phyloP scores from a whole-genome alignment of 2,888 invertebrate species.

The Tyria jacobaeae region DNA sequence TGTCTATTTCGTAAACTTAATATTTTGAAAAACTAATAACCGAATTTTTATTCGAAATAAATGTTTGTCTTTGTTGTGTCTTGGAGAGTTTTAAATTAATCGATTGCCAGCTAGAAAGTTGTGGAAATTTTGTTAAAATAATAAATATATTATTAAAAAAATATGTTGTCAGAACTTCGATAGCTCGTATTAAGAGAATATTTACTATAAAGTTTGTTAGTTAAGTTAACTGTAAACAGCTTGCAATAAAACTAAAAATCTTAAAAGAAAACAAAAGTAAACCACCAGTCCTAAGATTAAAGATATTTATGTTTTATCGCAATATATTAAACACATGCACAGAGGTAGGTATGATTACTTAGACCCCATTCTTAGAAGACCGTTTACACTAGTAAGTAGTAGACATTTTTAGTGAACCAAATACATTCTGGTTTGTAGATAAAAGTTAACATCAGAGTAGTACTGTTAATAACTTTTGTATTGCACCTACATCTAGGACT shows the following conservation, averaged over 20 bases:
- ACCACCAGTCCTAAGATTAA: not conserved
- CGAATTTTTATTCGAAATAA: not conserved
- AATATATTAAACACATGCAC: not conserved
- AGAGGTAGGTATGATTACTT: not conserved
- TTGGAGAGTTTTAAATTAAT: conserved; percentile 3
- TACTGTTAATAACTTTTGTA: too few species aligned
- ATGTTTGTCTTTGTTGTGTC: conserved; percentile 4
- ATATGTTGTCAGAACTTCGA: not conserved
- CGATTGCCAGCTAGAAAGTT: not conserved
- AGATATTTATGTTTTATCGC: not conserved
- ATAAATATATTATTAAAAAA: too few species aligned
- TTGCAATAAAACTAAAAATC: not conserved
- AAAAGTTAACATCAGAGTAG: too few species aligned
- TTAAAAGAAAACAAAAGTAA: not conserved
- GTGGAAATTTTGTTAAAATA: too few species aligned
- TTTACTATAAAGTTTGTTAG: not conserved
- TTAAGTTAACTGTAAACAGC: not conserved
- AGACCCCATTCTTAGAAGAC: too few species aligned
- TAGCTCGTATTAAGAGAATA: not conserved
- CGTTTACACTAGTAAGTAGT: too few species aligned
- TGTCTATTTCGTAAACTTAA: conserved; percentile 1
- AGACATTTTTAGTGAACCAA: too few species aligned
- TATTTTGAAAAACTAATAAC: not conserved
- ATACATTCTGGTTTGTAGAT: too few species aligned
- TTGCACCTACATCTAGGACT: too few species aligned